A percentile compares a stretch with the other conserved stretches of the same genome.
These are phyloP conservation scores for Uria aalge DNA, from an alignment of 2,113 vertebrate species.

Conservation along the genomic window DNA sequence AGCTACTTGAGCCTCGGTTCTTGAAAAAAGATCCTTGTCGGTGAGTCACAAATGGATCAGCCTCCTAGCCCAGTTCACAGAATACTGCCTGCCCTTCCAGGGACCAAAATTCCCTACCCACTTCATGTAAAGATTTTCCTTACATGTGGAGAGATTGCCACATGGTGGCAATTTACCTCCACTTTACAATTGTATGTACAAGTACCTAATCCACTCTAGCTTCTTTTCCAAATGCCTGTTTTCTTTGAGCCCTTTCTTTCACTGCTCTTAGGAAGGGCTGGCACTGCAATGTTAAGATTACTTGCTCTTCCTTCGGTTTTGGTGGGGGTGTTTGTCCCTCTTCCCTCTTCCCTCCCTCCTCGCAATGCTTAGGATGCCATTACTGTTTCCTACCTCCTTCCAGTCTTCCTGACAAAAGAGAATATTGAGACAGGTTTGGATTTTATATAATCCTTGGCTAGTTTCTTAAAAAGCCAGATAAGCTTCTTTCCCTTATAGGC, in stretches of 20 bases:
- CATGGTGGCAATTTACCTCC: constrained; percentile 38
- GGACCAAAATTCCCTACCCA: background rate
- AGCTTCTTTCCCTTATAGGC: background rate
- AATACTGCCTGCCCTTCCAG: background rate
- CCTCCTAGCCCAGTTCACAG: background rate
- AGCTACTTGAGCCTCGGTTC: background rate
- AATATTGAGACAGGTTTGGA: background rate
- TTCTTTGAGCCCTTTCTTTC: background rate
- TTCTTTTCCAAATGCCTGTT: background rate
- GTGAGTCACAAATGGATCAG: background rate
- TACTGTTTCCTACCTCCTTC: background rate
- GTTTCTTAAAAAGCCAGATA: background rate
- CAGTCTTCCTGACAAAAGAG: background rate
- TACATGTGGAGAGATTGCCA: background rate
- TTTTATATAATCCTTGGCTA: background rate
- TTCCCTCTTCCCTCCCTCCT: background rate
- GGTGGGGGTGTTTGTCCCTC: background rate
- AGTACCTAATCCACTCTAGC: background rate
- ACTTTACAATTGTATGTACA: background rate
- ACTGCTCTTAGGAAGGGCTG: background rate
- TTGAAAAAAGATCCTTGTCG: background rate
- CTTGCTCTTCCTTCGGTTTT: background rate
- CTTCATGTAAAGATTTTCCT: background rate
- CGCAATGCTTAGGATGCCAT: background rate
- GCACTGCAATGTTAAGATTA: background rate